Conservation (phyloP, 2,888 invertebrate species). For the Lasioglossum figueresi region DNA sequence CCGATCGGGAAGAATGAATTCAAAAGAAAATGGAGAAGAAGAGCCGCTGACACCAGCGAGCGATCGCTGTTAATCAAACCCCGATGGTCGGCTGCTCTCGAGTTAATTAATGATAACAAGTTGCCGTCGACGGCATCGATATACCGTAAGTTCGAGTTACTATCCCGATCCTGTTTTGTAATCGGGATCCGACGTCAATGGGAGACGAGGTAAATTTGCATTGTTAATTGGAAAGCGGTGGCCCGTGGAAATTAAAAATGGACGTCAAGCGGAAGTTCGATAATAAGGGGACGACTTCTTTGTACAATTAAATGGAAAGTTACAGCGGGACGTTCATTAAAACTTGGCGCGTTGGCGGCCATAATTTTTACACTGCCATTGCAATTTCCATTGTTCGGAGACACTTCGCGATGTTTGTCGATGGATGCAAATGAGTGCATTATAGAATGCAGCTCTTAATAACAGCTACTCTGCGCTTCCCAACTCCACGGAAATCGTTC, state of each 20-base stretch:
- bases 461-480: background rate
- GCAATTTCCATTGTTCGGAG: background rate
- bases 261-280: conserved; percentile 3
- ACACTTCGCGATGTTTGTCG: background rate
- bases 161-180: conserved; percentile 39
- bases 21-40: background rate
- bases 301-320: background rate
- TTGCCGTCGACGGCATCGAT: conserved; percentile 1
- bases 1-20: conserved; percentile 29
- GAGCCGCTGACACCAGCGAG: background rate
- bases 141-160: conserved; percentile 20
- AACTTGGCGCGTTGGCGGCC: background rate
- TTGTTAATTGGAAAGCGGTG: conserved; percentile 30
- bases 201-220: conserved; percentile 31
- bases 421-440: background rate
- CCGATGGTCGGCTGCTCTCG: background rate
- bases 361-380: background rate
- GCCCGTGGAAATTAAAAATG: conserved; percentile 14
- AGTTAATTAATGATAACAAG: conserved; percentile 51
- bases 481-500: background rate
- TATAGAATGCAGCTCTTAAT: background rate
- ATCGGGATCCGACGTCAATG: conserved; percentile 26
- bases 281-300: conserved; percentile 13
- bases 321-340: conserved; percentile 1
- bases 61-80: conserved; percentile 39